Evolutionary conservation across 1,140 invertebrate species (phyloP), one percentile per base, ranked within the genome.

Genomic region (Trichoplusia ni): DNA sequence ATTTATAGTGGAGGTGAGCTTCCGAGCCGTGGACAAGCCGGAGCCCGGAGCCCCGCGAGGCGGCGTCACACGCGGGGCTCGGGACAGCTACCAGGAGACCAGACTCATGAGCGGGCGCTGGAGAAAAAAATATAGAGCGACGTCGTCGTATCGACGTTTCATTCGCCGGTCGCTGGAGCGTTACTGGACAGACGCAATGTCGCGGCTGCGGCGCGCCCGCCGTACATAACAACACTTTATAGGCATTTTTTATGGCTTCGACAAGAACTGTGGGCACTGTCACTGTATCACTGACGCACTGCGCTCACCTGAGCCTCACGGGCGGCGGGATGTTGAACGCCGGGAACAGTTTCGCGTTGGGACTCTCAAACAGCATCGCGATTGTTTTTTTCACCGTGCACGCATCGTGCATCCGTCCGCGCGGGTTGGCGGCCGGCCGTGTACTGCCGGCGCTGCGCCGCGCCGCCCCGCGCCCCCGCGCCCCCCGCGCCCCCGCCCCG

Each of bases 241-340:
- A 63, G 67, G 71, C 70, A 40, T 65, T 81, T 76, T 74, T 73
- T 79, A 70, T 67, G 75, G 73, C 71, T 72, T 75, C 69, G 58
- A 67, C 25, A 40, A 73, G 68, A 67, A 74, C 73, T 69, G 68
- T 42, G 60, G 58, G 67, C 76, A 81, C 79, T 76, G 64, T 58
- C 81, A 82, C 81, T 63, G 21, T 14, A 25, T 51, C 71, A 73
- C 71, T 33, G 68, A 70, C 71, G 71, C 72, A 46, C 46, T 14
- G 27, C 29, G 64, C 84, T 86, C 82, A 90, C 88, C 87, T 90
- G 74, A 90, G 83, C 78, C 87, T 80, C 11, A 90, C 84, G 62
- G 88, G 88, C 76, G 88, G 88, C 62, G 88, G 88, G 79, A 90
- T 90, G 82, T 89, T 89, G 88, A 90, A 90, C 75, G 84, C 85